phyloP scores from a whole-genome alignment of 92 coral and sea anemone genomes.

The Porites evermanni region DNA sequence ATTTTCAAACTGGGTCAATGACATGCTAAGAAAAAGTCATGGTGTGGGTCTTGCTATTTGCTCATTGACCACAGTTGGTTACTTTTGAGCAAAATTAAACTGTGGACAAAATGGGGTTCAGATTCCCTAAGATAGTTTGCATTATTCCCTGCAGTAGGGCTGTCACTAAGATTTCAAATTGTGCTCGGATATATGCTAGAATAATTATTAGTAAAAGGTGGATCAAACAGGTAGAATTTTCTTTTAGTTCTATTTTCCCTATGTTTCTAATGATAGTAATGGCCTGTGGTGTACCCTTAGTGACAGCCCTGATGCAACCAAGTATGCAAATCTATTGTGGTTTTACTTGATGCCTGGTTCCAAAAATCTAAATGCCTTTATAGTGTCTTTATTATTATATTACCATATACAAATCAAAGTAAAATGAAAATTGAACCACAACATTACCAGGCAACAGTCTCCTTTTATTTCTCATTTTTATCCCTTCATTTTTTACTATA shows the following conservation, averaged over 20 bases:
- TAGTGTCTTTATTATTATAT: not conserved
- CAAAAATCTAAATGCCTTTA: not conserved
- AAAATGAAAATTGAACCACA: not conserved
- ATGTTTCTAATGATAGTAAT: not conserved
- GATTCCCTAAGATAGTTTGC: not conserved
- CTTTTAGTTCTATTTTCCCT: not conserved
- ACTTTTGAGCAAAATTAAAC: constrained; percentile 2
- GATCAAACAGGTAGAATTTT: not conserved
- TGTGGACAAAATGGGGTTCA: too few species aligned
- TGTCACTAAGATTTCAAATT: not conserved
- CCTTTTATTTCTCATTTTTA: not conserved
- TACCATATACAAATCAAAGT: not conserved
- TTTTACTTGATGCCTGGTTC: not conserved
- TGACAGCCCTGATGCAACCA: not conserved
- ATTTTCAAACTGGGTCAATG: constrained; percentile 6
- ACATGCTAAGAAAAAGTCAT: not conserved
- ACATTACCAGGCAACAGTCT: not conserved
- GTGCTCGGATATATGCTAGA: not conserved
- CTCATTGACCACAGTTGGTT: constrained; percentile 12
- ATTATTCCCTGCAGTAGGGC: not conserved
- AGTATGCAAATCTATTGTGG: not conserved
- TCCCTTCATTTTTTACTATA: not conserved
- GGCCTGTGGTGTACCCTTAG: not conserved
- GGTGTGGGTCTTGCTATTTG: constrained; percentile 33
- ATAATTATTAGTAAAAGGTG: not conserved